Conservation (phyloP, 2,797 vertebrate genomes). For the Euphonia xanthogaster region DNA sequence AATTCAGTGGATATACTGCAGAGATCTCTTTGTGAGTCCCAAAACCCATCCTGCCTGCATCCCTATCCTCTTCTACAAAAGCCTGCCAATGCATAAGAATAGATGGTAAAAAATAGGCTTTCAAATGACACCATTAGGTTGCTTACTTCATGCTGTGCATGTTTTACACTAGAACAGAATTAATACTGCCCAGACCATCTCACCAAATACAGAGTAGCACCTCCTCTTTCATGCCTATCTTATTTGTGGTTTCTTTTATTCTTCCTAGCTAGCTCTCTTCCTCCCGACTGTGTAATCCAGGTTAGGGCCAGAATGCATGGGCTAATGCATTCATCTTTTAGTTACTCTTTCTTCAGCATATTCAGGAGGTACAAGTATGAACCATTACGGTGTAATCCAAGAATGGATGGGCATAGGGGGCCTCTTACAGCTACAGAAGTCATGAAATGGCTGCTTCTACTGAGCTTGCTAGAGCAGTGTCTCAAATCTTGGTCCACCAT, state of each 20-base stretch:
- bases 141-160: background rate
- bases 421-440: background rate
- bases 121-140: background rate
- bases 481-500: background rate
- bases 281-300: background rate
- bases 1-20: background rate
- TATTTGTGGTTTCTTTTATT: background rate
- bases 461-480: background rate
- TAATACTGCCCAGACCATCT: background rate
- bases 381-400: background rate
- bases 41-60: background rate
- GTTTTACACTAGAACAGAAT: background rate
- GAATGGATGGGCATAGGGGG: fast-evolving
- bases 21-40: background rate
- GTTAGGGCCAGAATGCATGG: background rate
- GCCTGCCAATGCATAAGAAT: background rate
- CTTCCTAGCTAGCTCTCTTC: background rate
- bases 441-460: background rate
- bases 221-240: background rate
- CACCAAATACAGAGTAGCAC: background rate
- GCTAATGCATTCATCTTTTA: background rate
- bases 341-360: background rate
- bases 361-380: background rate
- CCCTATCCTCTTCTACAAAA: background rate
- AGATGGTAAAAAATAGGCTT: background rate